These are phyloP conservation scores for Cecropterus lyciades DNA, from an alignment of 1,140 invertebrate species.

Conservation along the genomic window DNA sequence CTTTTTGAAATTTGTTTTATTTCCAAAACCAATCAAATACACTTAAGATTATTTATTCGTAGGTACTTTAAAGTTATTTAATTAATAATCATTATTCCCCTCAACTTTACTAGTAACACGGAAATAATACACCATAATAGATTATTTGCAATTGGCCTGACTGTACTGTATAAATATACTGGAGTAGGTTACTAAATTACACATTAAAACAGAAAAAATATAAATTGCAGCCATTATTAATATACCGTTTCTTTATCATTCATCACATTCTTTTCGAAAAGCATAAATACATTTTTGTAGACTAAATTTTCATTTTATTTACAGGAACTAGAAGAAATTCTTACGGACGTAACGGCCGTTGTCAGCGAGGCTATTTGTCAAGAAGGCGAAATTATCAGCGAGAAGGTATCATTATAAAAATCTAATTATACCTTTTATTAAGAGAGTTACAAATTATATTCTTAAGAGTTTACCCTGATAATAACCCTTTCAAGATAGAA, in stretches of 20 bases:
- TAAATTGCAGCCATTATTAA: no score
- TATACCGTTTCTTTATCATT: background rate
- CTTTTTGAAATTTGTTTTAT: no score
- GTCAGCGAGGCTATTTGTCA: constrained; percentile 92
- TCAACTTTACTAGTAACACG: no score
- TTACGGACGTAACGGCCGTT: constrained; percentile 92
- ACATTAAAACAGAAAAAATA: no score
- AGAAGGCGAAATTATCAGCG: constrained; percentile 91
- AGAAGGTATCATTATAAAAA: constrained; percentile 83
- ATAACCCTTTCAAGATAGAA: constrained; percentile 11
- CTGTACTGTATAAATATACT: no score
- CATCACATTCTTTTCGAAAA: background rate
- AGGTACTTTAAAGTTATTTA: no score
- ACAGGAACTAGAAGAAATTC: constrained; percentile 95
- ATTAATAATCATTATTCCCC: no score
- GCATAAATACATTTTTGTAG: background rate
- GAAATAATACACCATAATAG: no score
- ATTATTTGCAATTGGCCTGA: no score
- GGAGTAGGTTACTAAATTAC: no score
- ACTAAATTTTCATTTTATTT: constrained; percentile 43
- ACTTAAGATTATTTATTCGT: no score
- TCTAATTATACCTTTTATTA: constrained; percentile 14
- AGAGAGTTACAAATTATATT: constrained; percentile 8
- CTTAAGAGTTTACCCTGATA: constrained; percentile 6
- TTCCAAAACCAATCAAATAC: no score